Evolutionary conservation across 30 jellyfish, hydroid and myxozoan species (phyloP), one percentile per base, ranked within the genome.

Genomic region (Rhopilema esculentum): DNA sequence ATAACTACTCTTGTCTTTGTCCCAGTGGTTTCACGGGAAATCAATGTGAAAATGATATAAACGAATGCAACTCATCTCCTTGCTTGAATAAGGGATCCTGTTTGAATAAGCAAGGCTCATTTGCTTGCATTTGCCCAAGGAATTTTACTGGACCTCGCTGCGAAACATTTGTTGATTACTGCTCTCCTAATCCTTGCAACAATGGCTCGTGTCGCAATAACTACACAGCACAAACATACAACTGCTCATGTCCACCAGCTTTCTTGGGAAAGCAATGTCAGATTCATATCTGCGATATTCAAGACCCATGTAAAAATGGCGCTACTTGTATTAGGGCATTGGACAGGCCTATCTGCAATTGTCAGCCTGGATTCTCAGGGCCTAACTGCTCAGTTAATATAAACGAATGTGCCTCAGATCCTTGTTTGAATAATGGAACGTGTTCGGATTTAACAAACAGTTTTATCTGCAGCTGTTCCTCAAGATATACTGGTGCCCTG

Each of bases 361-460:
- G 97, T 52, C 31, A 51, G 26, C 92, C 97, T 18, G 99, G 99
- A 4, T 94, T 28, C 49, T 71, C 96, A 22, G 98, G 98, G 17
- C 84, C 62, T 76, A 89, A 93, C 85, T 93, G 98, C 72, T 86
- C 96, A 23, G 25, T 65, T 16, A 66, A 94, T 49, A 72, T 94
- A 50, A 72, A 81, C 65, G 99, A 94, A 77, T 94, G 99, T 75
- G 71, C 82, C 22, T 82, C 97, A 50, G 67, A 57, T 24, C 97
- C 97, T 0, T 94, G 99, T 65, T 74, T 80, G 33, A 96, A 94
- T 73, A 89, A 85, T 82, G 96, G 97, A 17, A 83, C 92, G 2
- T 94, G 99, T 63, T 4, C 49, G 15, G 97, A 93, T 57, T 82
- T 49, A 17, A 28, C 88, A 23, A 79, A 88, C 24, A 63, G 80